A percentile compares a stretch with the other conserved stretches of the same genome.
Evolutionary conservation across 37 sponge, comb jelly and placozoan genomes (phyloP).

Genomic region (Lycopodina hypogea): DNA sequence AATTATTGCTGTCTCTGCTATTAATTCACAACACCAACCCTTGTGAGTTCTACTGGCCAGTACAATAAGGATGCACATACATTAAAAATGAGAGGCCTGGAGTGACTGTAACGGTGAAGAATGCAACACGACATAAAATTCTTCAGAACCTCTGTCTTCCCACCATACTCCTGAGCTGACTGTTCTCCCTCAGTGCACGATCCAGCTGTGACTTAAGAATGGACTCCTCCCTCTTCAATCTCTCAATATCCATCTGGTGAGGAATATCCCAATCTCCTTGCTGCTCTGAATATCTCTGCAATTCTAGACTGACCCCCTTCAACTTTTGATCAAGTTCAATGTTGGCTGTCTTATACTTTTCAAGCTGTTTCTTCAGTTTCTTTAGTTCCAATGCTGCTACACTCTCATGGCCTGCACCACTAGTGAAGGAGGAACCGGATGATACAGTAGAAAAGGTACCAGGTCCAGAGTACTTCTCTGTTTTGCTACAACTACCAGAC

Average conservation of each 20-base stretch:
- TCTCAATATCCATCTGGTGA: conserved; percentile 18
- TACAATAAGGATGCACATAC: no score
- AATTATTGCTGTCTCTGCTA: no score
- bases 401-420: no score
- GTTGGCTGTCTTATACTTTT: conserved; percentile 33
- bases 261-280: conserved; percentile 16
- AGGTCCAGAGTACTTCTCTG: neutral
- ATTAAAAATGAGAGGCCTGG: no score
- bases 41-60: no score
- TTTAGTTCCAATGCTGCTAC: conserved; percentile 15
- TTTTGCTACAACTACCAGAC: neutral
- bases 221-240: conserved; percentile 15
- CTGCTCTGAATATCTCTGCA: conserved; percentile 16
- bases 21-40: no score
- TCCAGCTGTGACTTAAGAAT: conserved; percentile 27
- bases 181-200: conserved; percentile 3
- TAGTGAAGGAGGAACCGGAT: neutral
- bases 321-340: conserved; percentile 39
- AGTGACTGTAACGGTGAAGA: no score
- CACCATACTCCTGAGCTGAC: neutral
- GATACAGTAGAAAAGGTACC: neutral
- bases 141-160: neutral
- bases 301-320: conserved; percentile 42
- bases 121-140: no score
- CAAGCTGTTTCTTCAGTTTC: conserved; percentile 37